Evolutionary conservation across 1,140 invertebrate species (phyloP), one percentile per base, ranked within the genome.

Genomic region (Aricia agestis): DNA sequence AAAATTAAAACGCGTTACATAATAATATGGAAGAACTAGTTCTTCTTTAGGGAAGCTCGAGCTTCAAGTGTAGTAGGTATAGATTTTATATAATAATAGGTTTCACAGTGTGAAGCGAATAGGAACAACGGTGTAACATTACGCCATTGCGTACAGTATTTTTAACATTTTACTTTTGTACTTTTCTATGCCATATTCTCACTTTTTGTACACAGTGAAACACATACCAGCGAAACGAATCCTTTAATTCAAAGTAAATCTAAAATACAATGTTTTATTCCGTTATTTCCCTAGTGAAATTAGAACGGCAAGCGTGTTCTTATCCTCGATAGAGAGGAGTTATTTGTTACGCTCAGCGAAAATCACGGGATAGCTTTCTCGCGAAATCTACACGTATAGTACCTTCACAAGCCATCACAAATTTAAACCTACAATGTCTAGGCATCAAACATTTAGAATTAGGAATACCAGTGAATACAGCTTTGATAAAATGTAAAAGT

Each of bases 271-370:
- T 59, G n/a, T 59, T 18, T 59, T 59, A 59, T 59, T 59, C 58
- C 18, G n/a, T 59, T 59, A 59, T 59, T 63, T 63, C 59, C 59
- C 59, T 11, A 11, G 59, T 63, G 59, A 63, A 63, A 63, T 63
- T 63, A 19, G 59, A 63, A 63, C 25, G 19, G 59, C 59, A 63
- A 63, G 59, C 59, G 19, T 63, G 59, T 25, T 63, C 59, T 63
- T 63, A 63, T 63, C 25, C 59, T 9, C 59, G 18, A 63, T 63
- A 25, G 31, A 63, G 59, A 25, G 9, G 19, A 63, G 19, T 7
- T 63, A 63, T 63, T 63, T 63, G 59, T 19, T 19, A 63, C 59
- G 6, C 58, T 18, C n/a, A 19, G 59, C 17, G 17, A 59, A 59
- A n/a, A 63, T 63, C 59, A 25, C 59, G 17, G 2, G 1, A 25